These are phyloP conservation scores for Miniopterus natalensis DNA, from an alignment of 2,113 vertebrate genomes.

Conservation along the genomic window DNA sequence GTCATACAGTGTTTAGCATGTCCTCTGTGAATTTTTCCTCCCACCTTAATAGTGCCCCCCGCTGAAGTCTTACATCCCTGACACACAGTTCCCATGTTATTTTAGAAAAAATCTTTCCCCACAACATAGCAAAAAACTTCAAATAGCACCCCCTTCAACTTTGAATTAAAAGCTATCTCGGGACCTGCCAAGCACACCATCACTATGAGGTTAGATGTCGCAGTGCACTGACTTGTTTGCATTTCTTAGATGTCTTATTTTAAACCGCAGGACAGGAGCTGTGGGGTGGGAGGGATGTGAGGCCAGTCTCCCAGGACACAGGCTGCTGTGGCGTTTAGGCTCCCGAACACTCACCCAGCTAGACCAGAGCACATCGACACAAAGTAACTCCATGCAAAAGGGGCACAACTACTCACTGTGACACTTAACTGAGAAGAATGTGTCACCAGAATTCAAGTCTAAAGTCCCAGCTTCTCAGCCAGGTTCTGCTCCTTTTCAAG, in stretches of 20 bases:
- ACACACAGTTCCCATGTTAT: background rate
- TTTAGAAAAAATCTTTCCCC: background rate
- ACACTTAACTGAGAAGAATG: background rate
- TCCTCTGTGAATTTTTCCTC: background rate
- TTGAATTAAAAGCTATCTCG: background rate
- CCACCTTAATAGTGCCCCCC: background rate
- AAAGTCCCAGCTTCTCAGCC: background rate
- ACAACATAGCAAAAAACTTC: rapidly evolving
- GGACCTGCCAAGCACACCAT: background rate
- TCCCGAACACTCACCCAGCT: background rate
- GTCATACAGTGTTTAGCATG: rapidly evolving
- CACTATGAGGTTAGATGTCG: background rate
- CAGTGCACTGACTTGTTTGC: rapidly evolving
- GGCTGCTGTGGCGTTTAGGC: background rate
- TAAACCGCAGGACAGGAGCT: background rate
- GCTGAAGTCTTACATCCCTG: background rate
- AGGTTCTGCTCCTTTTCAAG: background rate
- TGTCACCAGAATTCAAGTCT: background rate
- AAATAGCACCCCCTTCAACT: background rate
- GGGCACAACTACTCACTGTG: background rate
- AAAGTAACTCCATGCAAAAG: background rate
- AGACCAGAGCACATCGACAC: background rate
- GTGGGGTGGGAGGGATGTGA: rapidly evolving
- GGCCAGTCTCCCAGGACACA: background rate
- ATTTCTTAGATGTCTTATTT: background rate